Evolutionary conservation across 2,797 vertebrate genomes (phyloP).

Genomic region (Phrynocephalus forsythii): DNA sequence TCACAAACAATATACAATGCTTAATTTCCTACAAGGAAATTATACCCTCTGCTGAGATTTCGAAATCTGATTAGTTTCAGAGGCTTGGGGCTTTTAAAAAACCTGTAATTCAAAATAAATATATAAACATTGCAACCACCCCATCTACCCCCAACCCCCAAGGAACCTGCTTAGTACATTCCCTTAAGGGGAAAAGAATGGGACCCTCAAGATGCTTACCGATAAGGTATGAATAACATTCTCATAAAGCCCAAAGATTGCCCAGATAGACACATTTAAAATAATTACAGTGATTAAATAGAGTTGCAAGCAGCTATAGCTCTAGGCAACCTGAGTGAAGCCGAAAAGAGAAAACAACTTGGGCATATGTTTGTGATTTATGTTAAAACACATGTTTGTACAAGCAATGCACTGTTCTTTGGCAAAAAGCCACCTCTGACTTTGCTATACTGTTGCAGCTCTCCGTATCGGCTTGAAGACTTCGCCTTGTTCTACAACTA

Average conservation of each 20-base stretch:
- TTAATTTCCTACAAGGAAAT: constrained; percentile 75
- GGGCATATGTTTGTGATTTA: constrained; percentile 78
- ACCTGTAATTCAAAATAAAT: constrained; percentile 68
- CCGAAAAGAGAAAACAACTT: constrained; percentile 74
- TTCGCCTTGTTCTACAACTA: not conserved
- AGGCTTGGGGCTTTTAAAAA: constrained; percentile 56
- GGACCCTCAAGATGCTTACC: constrained; percentile 70
- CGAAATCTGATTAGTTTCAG: constrained; percentile 72
- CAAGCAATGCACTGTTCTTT: constrained; percentile 70
- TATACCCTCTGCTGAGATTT: constrained; percentile 68
- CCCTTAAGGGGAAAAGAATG: constrained; percentile 59
- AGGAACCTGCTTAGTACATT: constrained; percentile 59
- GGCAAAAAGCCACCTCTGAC: constrained; percentile 71
- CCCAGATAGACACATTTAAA: constrained; percentile 76
- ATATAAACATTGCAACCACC: constrained; percentile 58
- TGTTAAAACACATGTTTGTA: constrained; percentile 75
- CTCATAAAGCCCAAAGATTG: constrained; percentile 75
- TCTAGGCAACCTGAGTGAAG: constrained; percentile 72
- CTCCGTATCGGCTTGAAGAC: constrained; percentile 63
- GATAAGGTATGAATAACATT: constrained; percentile 77
- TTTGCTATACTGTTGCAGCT: constrained; percentile 64
- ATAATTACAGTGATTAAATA: constrained; percentile 78
- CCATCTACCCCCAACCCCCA: constrained; percentile 47
- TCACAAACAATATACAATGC: constrained; percentile 66
- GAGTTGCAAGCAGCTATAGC: constrained; percentile 73